Conservation (phyloP, 2,888 invertebrate species). For the Trypoxylon attenuatum region DNA sequence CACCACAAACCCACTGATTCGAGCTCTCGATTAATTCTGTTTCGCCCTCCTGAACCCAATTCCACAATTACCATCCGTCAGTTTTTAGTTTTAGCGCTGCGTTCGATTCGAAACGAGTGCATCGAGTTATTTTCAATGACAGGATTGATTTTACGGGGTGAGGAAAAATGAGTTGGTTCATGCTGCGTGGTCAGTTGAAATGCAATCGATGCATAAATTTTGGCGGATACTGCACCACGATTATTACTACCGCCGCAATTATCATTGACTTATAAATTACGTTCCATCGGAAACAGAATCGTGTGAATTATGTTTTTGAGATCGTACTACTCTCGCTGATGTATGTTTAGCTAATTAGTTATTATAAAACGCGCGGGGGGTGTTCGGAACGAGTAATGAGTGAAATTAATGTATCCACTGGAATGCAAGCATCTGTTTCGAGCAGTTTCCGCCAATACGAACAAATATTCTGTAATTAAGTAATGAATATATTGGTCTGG, state of each 20-base stretch:
- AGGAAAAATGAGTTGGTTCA: no score
- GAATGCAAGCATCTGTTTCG: conserved; percentile 14
- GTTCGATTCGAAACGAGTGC: no score
- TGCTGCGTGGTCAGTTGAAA: not conserved
- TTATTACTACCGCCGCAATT: no score
- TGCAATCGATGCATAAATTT: conserved; percentile 25
- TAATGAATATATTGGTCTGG: no score
- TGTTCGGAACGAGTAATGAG: conserved; percentile 35
- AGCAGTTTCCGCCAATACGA: conserved; percentile 4
- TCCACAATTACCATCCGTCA: no score
- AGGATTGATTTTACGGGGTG: no score
- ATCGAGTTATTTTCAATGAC: no score
- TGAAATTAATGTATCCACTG: conserved; percentile 34
- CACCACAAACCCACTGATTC: no score
- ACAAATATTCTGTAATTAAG: conserved; percentile 32
- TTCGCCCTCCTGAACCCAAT: no score
- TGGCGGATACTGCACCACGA: conserved; percentile 1
- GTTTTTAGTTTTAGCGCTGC: no score
- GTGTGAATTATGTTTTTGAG: conserved; percentile 21
- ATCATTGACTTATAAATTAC: conserved; percentile 32
- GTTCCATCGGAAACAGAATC: conserved; percentile 10
- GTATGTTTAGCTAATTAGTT: conserved; percentile 38
- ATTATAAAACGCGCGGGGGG: conserved; percentile 27
- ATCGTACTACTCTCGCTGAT: conserved; percentile 6
- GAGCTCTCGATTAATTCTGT: no score